Percentiles rank a stretch among this genome's conserved stretches.
These are phyloP conservation scores for Himalopsyche phryganea DNA, from an alignment of 1,140 invertebrate species.

Conservation along the genomic window DNA sequence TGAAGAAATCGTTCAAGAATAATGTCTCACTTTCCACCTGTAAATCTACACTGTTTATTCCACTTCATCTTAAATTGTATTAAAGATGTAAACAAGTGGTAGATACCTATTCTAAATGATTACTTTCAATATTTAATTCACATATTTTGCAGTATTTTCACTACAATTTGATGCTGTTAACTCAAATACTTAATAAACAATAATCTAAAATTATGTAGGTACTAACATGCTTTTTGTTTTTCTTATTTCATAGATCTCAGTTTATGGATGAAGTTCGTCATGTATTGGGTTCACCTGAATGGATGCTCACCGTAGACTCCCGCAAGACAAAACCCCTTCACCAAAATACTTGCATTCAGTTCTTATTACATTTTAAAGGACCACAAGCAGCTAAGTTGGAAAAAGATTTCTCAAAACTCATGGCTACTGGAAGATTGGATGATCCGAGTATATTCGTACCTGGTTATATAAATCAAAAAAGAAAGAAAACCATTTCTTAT, in stretches of 20 bases:
- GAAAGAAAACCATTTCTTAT: conserved; percentile 67
- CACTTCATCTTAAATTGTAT: too few relatives aligned
- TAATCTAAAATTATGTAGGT: too few relatives aligned
- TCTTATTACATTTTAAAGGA: conserved; percentile 81
- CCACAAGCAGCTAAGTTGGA: conserved; percentile 67
- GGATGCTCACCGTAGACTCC: conserved; percentile 84
- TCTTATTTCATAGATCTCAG: conserved; percentile 66
- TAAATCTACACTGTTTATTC: too few relatives aligned
- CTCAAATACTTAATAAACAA: too few relatives aligned
- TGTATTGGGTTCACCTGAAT: conserved; percentile 82
- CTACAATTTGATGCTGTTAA: too few relatives aligned
- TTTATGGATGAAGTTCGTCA: conserved; percentile 80
- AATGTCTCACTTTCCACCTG: too few relatives aligned
- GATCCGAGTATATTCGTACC: conserved; percentile 74
- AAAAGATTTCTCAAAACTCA: conserved; percentile 61
- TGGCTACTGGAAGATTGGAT: conserved; percentile 69
- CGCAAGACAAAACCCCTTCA: conserved; percentile 75
- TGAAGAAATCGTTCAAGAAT: too few relatives aligned
- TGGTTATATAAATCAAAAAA: conserved; percentile 67
- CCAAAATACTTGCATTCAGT: conserved; percentile 78
- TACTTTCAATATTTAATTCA: too few relatives aligned
- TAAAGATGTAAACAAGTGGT: too few relatives aligned
- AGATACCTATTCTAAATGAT: too few relatives aligned
- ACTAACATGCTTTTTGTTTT: too few relatives aligned
- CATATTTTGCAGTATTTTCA: too few relatives aligned